A percentile compares a stretch with the other conserved stretches of the same genome.
phyloP scores from a whole-genome alignment of 1,140 invertebrate genomes.

The Papilio xuthus region DNA sequence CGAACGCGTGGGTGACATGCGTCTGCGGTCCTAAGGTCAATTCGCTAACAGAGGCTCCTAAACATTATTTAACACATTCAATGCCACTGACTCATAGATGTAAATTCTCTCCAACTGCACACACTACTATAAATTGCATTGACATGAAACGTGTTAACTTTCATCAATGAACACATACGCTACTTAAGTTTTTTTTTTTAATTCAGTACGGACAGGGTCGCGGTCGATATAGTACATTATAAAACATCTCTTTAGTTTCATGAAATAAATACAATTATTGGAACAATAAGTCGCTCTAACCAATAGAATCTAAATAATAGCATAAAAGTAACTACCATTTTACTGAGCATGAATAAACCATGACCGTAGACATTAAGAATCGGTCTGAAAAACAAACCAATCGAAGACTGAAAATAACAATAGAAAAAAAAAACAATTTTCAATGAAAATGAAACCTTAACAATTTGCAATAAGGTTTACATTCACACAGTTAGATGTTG shows the following conservation, averaged over 20 bases:
- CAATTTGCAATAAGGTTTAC: background rate
- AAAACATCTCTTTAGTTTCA: background rate
- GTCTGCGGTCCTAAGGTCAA: background rate
- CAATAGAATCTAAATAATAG: too few species aligned
- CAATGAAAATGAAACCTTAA: background rate
- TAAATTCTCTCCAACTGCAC: too few species aligned
- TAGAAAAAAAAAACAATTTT: background rate
- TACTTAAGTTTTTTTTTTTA: background rate
- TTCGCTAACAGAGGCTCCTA: background rate
- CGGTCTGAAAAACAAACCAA: slow-evolving; percentile 6
- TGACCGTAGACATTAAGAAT: background rate
- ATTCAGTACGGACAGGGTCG: too few species aligned
- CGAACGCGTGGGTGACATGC: background rate
- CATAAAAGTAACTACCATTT: background rate
- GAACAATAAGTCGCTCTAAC: too few species aligned
- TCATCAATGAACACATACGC: too few species aligned
- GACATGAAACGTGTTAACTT: background rate
- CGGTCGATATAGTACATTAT: too few species aligned
- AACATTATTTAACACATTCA: background rate
- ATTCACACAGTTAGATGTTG: background rate
- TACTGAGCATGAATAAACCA: background rate
- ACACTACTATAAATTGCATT: background rate
- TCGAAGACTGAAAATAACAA: slow-evolving; percentile 11
- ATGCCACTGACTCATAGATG: background rate
- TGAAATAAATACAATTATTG: too few species aligned